phyloP scores from a whole-genome alignment of 2,113 vertebrate species.

The Cebus imitator region DNA sequence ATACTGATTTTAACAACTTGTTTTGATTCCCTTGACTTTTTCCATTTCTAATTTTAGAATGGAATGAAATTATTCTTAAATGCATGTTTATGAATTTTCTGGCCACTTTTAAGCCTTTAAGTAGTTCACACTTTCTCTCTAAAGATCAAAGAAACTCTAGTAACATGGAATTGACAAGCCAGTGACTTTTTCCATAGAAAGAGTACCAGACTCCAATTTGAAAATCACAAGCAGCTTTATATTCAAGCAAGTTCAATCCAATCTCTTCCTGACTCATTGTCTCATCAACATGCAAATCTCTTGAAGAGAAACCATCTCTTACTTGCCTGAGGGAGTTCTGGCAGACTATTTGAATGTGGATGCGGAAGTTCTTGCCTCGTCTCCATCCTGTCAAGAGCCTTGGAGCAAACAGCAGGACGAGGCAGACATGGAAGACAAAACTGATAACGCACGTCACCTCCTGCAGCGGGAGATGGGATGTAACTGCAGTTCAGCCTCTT shows the following conservation, averaged over 20 bases:
- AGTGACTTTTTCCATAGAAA: neutral
- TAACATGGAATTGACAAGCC: neutral
- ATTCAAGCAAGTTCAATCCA: neutral
- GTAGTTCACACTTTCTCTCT: conserved; percentile 30
- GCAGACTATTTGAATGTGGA: neutral
- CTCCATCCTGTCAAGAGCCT: neutral
- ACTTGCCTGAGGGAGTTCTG: neutral
- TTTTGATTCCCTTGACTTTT: neutral
- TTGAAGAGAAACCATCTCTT: neutral
- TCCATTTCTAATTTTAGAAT: conserved; percentile 56
- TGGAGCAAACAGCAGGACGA: neutral
- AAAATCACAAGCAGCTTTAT: neutral
- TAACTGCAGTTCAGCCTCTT: rapidly evolving
- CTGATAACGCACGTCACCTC: neutral
- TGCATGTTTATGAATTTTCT: conserved; percentile 42
- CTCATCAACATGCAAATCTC: neutral
- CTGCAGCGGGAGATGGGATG: rapidly evolving
- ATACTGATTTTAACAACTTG: neutral
- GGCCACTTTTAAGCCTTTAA: conserved; percentile 36
- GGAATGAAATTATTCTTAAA: conserved; percentile 60
- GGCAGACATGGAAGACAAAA: neutral
- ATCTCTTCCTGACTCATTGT: neutral
- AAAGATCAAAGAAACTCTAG: neutral
- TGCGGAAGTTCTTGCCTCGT: neutral
- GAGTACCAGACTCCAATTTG: neutral